Evolutionary conservation across 2,113 vertebrate genomes (phyloP).

Genomic region (Junco hyemalis): DNA sequence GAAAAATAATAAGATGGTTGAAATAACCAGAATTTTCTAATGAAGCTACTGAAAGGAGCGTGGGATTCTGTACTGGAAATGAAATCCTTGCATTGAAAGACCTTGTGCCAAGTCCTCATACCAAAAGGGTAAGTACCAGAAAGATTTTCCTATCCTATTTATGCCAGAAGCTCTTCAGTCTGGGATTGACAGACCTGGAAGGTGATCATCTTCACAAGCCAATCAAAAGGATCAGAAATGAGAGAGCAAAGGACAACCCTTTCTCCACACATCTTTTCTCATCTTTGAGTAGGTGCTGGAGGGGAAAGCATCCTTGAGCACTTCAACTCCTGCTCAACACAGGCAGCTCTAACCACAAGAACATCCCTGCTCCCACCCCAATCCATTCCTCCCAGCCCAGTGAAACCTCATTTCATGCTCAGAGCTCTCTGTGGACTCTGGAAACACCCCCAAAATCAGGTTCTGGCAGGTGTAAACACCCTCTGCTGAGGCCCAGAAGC

Average conservation of each 20-base stretch:
- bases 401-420: neutral
- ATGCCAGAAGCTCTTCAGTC: neutral
- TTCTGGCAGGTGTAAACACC: neutral
- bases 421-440: neutral
- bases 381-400: neutral
- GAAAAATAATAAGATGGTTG: neutral
- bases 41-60: neutral
- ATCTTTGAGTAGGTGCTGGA: neutral
- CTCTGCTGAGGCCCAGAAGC: neutral
- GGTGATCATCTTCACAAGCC: neutral
- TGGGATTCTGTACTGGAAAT: neutral
- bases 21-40: neutral
- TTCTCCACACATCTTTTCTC: neutral
- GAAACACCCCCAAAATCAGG: neutral
- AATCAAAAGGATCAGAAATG: neutral
- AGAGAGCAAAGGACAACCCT: neutral
- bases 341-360: neutral
- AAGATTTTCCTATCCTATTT: neutral
- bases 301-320: neutral
- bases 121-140: neutral
- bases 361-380: neutral
- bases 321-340: neutral
- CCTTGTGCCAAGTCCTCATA: neutral
- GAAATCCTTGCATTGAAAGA: neutral
- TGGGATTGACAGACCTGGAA: neutral